Percentiles rank a stretch among this genome's conserved stretches.
These are phyloP conservation scores for Trilocha varians DNA, from an alignment of 2,888 invertebrate genomes.

Conservation along the genomic window DNA sequence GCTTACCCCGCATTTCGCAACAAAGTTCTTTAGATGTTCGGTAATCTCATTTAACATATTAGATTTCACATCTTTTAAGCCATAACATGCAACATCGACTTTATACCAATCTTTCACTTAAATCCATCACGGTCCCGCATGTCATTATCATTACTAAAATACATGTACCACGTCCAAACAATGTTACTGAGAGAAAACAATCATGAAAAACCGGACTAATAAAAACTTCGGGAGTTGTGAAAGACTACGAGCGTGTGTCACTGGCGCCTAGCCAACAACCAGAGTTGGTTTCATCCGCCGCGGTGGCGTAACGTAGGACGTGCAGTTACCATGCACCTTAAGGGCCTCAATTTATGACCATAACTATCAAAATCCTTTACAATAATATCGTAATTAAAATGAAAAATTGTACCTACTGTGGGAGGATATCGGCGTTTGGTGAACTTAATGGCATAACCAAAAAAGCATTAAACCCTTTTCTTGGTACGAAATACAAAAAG, in stretches of 20 bases:
- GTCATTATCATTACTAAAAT: background rate
- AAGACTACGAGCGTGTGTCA: conserved; percentile 20
- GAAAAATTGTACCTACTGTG: background rate
- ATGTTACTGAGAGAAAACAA: background rate
- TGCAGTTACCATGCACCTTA: conserved; percentile 22
- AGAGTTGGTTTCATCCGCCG: conserved; percentile 15
- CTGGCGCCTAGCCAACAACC: conserved; percentile 39
- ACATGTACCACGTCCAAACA: background rate
- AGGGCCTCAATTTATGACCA: conserved; percentile 11
- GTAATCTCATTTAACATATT: too few species aligned
- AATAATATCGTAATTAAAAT: background rate
- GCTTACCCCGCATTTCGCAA: too few species aligned
- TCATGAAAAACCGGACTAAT: background rate
- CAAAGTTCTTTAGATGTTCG: too few species aligned
- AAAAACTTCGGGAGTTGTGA: conserved; percentile 17
- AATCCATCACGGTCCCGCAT: conserved; percentile 3
- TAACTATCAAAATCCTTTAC: background rate
- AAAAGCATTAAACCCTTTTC: background rate
- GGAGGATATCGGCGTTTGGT: too few species aligned
- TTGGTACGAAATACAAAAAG: background rate
- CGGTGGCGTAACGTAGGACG: conserved; percentile 41
- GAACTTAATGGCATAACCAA: background rate
- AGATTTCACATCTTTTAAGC: too few species aligned
- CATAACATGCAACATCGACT: too few species aligned
- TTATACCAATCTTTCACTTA: too few species aligned